Percentiles rank a stretch among this genome's conserved stretches.
These are phyloP conservation scores for Caranx melampygus DNA, from an alignment of 2,113 vertebrate genomes.

Conservation along the genomic window DNA sequence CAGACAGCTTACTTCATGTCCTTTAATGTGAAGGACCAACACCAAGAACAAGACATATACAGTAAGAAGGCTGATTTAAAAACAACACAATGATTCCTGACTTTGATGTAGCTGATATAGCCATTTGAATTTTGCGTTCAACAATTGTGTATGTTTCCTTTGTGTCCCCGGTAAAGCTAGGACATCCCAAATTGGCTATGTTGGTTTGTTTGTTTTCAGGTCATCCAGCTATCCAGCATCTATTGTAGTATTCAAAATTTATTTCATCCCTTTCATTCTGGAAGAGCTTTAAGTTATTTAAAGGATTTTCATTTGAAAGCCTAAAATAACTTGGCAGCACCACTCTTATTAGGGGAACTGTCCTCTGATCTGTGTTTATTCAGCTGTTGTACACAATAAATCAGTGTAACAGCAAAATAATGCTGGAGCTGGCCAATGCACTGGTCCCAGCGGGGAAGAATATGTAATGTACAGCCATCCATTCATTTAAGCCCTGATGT, in stretches of 20 bases:
- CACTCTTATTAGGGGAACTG: slow-evolving; percentile 27
- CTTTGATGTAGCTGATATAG: too few relatives aligned
- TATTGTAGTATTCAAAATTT: not conserved
- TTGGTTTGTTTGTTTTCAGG: not conserved
- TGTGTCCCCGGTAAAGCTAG: not conserved
- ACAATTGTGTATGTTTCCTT: not conserved
- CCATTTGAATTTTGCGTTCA: too few relatives aligned
- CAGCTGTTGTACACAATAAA: slow-evolving; percentile 61
- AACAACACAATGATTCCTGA: too few relatives aligned
- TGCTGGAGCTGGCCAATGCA: slow-evolving; percentile 20
- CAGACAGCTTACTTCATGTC: not conserved
- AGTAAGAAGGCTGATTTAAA: not conserved
- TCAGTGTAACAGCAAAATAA: slow-evolving; percentile 56
- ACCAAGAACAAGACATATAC: not conserved
- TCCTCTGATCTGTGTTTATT: slow-evolving; percentile 60
- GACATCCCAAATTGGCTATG: not conserved
- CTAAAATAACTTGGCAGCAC: slow-evolving; percentile 45
- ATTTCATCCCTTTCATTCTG: not conserved
- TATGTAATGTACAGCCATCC: slow-evolving; percentile 1
- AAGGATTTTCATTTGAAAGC: slow-evolving; percentile 43
- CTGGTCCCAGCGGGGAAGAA: slow-evolving; percentile 11
- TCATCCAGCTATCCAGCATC: not conserved
- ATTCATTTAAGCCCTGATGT: slow-evolving; percentile 4
- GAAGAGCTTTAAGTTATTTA: not conserved
- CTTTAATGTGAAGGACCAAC: not conserved